Base-by-base conservation (phyloP, 2,888 invertebrate species). In the Girardia tigrina region DNA sequence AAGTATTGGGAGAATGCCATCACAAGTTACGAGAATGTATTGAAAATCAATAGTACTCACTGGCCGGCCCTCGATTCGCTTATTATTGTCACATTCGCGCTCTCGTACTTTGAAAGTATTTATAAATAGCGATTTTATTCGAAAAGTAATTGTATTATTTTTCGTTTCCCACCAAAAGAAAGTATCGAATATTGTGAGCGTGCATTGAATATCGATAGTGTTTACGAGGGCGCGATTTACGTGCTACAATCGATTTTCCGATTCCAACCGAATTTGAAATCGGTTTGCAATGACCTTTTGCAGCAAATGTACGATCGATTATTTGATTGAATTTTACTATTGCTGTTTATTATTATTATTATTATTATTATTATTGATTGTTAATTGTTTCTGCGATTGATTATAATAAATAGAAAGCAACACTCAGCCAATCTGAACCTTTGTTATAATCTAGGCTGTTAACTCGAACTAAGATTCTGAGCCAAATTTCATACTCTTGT, bases 1-100 rank as follows among this genome's bases (percentile, higher is more conserved):
- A 56, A 56, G 23, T 56, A 56, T 56, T 56, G 56, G 56, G 56
- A 56, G n/a, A 56, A 56, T 12, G 56, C 56, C 4, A n/a, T 56
- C n/a, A 56, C n/a, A 12, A 20, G 20, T 12, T 56, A 56, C n/a
- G 56, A 56, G n/a, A 56, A 56, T n/a, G 56, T 56, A 23, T 56
- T 56, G 56, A 56, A 56, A 56, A n/a, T 56, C 23, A 56, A n/a
- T 56, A n/a, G 23, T 56, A 6, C 6, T n/a, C 56, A 56, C n/a
- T 56, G 56, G 56, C 56, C 56, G 4, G n/a, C 56, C 4, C 56
- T 56, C 4, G 56, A 56, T 56, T 4, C 56, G 4, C n/a, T 56
- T 4, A n/a, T 56, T 56, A 56, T 56, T 16, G 2, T 56, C 8
- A 56, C 56, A 12, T 56, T 56, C 23, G 56, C 56, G 6, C 23